Base-by-base conservation (phyloP, 2,888 invertebrate genomes). In the Ophion ventricosus region DNA sequence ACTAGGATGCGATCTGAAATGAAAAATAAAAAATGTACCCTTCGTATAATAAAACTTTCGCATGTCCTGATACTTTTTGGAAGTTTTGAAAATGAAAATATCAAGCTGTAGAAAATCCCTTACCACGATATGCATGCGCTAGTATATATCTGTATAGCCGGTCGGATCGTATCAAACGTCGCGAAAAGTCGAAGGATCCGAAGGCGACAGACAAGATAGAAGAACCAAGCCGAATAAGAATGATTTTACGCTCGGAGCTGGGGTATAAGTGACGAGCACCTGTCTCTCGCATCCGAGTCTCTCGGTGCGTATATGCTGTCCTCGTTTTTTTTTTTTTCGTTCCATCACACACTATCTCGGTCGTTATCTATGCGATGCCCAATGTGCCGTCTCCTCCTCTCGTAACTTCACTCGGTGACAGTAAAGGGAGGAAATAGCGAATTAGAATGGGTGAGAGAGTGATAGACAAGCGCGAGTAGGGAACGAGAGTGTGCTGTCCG, bases 371-470 rank as follows among this genome's bases (percentile, higher is more conserved):
- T 7, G 79, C 81, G 23, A 73, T 57, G 66, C 66, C 40, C 72
- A 49, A 40, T 49, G 66, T 77, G 70, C 54, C 79, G 70, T 75
- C 73, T 75, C 70, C 54, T 64, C 61, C 72, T 57, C 57, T 72
- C 61, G 59, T 61, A 74, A 70, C 75, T 77, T 67, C 85, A 82
- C 87, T 85, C 83, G 86, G 86, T 75, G 86, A 84, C 82, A 73
- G 82, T 87, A 76, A 88, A 89, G 87, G 89, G 87, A 88, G 90
- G 88, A 87, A 88, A 88, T 87, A 86, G 89, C 87, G 89, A 90
- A 90, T 90, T 91, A 89, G 89, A 88, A 88, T 85, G 88, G 88
- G 89, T 87, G 90, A 87, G 88, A 49, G 49, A 89, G 85, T 88
- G 88, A 89, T 88, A 88, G 90, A 88, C 85, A 81, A 57, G 83